A percentile compares a stretch with the other conserved stretches of the same genome.
Conservation (phyloP, 2,113 vertebrate genomes). For the Garra rufa region DNA sequence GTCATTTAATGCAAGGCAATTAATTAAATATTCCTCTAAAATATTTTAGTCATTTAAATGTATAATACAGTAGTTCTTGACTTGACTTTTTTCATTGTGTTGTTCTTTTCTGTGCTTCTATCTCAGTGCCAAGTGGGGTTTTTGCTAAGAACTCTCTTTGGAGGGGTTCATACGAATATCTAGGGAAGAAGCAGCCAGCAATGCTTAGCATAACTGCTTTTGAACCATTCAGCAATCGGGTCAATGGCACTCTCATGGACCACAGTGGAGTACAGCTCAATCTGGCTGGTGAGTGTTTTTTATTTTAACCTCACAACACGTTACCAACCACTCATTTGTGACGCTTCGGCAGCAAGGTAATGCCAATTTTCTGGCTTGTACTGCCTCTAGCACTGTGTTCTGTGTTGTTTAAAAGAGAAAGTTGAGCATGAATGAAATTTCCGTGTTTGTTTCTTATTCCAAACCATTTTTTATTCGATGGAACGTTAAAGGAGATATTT, state of each 20-base stretch:
- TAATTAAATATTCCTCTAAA: background rate
- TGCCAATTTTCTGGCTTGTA: background rate
- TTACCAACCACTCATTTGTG: slow-evolving; percentile 17
- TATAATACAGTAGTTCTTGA: background rate
- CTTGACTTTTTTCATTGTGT: background rate
- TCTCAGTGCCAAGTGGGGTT: slow-evolving; percentile 89
- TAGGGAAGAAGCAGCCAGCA: slow-evolving; percentile 96
- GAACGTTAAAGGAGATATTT: background rate
- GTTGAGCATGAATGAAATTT: background rate
- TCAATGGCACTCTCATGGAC: slow-evolving; percentile 93
- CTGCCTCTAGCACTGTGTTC: background rate
- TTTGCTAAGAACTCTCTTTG: slow-evolving; percentile 95
- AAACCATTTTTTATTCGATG: background rate
- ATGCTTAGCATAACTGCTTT: slow-evolving; percentile 94
- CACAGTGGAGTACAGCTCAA: slow-evolving; percentile 93
- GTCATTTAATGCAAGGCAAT: background rate
- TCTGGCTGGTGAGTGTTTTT: slow-evolving; percentile 81
- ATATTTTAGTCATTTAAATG: background rate
- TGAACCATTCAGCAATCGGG: slow-evolving; percentile 83
- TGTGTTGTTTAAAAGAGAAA: background rate
- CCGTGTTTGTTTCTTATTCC: background rate
- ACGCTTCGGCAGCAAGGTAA: background rate
- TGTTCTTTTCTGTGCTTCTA: background rate
- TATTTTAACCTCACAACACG: slow-evolving; percentile 25
- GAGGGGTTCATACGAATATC: slow-evolving; percentile 97